Conservation (phyloP, 2,888 invertebrate genomes). For the Aphidoletes aphidimyza region DNA sequence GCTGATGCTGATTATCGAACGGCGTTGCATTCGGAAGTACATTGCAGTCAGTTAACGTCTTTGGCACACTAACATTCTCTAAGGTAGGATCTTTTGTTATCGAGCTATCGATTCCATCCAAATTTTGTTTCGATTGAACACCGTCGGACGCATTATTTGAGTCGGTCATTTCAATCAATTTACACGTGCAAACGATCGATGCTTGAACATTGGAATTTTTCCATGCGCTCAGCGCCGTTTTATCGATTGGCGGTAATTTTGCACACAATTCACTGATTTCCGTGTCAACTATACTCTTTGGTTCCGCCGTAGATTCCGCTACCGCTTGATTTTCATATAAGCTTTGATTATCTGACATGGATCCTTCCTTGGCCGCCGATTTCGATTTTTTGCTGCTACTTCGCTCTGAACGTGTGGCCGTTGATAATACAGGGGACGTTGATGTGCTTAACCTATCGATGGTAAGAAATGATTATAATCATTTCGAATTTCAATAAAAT, state of each 20-base stretch:
- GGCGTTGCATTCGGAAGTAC: not conserved
- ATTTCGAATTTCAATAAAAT: not conserved
- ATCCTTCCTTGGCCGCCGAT: not conserved
- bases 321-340: not conserved
- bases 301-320: not conserved
- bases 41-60: conserved; percentile 43
- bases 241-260: conserved; percentile 59
- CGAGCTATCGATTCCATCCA: not conserved
- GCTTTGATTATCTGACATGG: conserved; percentile 29
- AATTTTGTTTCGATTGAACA: not conserved
- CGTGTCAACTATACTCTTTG: conserved; percentile 58
- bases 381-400: conserved; percentile 14
- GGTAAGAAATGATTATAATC: not conserved
- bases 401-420: not conserved
- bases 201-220: conserved; percentile 3
- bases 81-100: not conserved
- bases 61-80: conserved; percentile 22
- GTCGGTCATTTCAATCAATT: conserved; percentile 57
- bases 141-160: not conserved
- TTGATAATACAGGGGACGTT: not conserved
- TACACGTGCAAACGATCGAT: conserved; percentile 59
- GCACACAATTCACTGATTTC: conserved; percentile 59
- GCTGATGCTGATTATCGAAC: not conserved
- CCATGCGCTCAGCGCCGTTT: conserved; percentile 25
- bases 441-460: not conserved